Percentiles rank a stretch among this genome's conserved stretches.
phyloP scores from a whole-genome alignment of 2,888 invertebrate species.

The Rhopalosiphum nymphaeae region DNA sequence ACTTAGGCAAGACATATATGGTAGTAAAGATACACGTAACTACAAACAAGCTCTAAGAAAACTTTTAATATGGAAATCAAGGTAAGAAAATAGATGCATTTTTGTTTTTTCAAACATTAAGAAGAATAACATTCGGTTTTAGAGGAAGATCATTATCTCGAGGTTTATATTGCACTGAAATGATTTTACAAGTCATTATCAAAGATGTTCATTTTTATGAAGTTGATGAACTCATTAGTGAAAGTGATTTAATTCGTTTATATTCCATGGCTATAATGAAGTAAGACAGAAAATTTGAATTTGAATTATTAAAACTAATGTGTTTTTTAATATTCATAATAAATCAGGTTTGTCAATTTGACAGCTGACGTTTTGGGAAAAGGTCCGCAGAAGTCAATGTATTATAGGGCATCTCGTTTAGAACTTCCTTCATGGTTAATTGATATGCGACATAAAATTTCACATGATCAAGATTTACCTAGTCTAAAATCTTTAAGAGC shows the following conservation, averaged over 20 bases:
- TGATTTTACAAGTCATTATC: constrained; percentile 73
- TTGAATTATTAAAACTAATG: background rate
- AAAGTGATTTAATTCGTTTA: constrained; percentile 48
- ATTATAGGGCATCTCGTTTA: constrained; percentile 76
- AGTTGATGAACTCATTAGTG: background rate
- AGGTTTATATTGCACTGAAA: constrained; percentile 76
- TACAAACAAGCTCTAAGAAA: constrained; percentile 53
- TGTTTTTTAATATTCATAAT: background rate
- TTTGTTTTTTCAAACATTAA: background rate
- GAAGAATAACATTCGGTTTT: background rate
- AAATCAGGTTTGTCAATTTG: constrained; percentile 76
- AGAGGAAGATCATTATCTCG: constrained; percentile 74
- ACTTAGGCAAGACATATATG: constrained; percentile 47
- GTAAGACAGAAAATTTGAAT: constrained; percentile 42
- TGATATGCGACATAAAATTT: constrained; percentile 82
- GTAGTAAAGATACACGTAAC: background rate
- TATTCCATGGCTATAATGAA: constrained; percentile 72
- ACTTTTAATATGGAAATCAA: constrained; percentile 53
- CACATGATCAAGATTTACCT: constrained; percentile 80
- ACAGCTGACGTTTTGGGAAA: constrained; percentile 74
- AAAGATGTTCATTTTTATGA: constrained; percentile 68
- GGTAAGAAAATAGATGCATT: background rate
- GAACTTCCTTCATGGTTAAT: constrained; percentile 86
- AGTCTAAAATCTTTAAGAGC: constrained; percentile 76
- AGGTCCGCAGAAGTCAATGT: constrained; percentile 70